Conservation (phyloP, 2,113 vertebrate genomes). For the Zapornia atra region DNA sequence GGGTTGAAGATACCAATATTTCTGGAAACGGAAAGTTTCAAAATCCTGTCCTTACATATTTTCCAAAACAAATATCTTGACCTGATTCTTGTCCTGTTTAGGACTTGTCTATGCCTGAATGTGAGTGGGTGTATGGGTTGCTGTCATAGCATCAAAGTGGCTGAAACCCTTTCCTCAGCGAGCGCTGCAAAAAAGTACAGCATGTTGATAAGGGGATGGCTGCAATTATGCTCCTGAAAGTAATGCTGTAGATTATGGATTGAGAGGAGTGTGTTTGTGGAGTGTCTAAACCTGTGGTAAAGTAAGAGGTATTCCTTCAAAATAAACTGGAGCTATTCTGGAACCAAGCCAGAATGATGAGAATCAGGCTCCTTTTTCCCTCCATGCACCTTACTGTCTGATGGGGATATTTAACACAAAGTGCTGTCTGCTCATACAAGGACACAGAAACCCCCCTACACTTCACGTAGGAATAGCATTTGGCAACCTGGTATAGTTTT, state of each 20-base stretch:
- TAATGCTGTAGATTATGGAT: neutral
- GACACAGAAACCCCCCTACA: neutral
- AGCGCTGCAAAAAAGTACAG: neutral
- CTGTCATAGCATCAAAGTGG: neutral
- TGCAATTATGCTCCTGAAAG: neutral
- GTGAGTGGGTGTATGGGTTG: neutral
- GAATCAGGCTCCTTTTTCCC: neutral
- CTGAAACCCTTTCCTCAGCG: neutral
- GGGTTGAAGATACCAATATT: neutral
- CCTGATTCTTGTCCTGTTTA: neutral
- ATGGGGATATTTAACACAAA: neutral
- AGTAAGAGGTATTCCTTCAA: neutral
- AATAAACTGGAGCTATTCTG: neutral
- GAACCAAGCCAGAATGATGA: neutral
- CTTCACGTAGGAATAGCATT: neutral
- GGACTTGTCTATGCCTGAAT: neutral
- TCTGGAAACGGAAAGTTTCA: constrained; percentile 7
- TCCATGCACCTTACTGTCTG: neutral
- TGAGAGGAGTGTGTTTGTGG: neutral
- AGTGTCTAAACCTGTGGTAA: neutral
- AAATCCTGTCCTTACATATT: neutral
- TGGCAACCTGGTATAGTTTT: neutral
- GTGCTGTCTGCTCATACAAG: neutral
- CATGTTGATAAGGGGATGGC: neutral
- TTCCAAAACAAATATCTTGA: neutral